Percentiles rank a stretch among this genome's conserved stretches.
Evolutionary conservation across 2,888 invertebrate species (phyloP).

Genomic region (Acrobasis consociella): DNA sequence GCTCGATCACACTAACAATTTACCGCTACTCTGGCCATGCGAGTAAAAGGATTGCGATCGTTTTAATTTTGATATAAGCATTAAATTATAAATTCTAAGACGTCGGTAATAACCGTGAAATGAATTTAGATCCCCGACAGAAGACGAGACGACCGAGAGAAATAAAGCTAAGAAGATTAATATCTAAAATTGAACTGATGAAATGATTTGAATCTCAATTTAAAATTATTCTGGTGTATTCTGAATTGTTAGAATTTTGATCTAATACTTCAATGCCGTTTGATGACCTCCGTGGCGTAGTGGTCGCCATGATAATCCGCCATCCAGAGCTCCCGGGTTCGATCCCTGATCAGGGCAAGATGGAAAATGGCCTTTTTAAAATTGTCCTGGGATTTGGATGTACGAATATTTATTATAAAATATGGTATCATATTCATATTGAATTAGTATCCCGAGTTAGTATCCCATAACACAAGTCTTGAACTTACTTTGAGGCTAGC

Average conservation of each 20-base stretch:
- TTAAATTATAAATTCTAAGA: conserved; percentile 10
- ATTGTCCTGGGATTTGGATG: too few relatives aligned
- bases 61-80: conserved; percentile 9
- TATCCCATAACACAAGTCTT: too few relatives aligned
- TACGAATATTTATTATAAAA: too few relatives aligned
- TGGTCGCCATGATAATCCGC: too few relatives aligned
- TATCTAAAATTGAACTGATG: not conserved
- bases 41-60: not conserved
- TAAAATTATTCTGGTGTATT: not conserved
- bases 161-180: not conserved
- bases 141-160: not conserved
- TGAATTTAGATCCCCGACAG: conserved; percentile 1
- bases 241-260: not conserved
- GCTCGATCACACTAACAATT: not conserved
- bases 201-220: not conserved
- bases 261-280: too few relatives aligned
- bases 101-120: conserved; percentile 11
- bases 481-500: too few relatives aligned
- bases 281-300: too few relatives aligned
- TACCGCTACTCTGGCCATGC: conserved; percentile 2
- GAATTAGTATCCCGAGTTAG: too few relatives aligned
- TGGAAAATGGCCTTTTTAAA: too few relatives aligned
- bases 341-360: too few relatives aligned
- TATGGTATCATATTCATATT: too few relatives aligned
- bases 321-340: too few relatives aligned